Evolutionary conservation across 2,888 invertebrate species (phyloP), one percentile per base, ranked within the genome.

Genomic region (Lottia scabra): DNA sequence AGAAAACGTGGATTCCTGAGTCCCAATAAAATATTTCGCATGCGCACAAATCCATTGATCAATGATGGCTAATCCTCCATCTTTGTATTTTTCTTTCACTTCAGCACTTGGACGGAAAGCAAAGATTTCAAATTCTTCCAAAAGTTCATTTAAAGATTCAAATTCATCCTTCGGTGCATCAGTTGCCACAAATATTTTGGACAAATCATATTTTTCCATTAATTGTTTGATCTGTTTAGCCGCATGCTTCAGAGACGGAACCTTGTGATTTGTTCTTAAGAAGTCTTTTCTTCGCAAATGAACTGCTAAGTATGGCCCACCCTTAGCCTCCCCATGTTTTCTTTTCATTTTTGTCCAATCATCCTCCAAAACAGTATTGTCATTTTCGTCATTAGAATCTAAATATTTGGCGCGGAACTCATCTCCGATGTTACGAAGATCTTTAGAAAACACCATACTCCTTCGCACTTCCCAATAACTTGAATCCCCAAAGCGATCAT

Each of bases 1-100:
- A 0, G 98, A 94, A 90, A 98, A 99, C 0, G 99, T 99, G 74
- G 99, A 99, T 82, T 97, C 96, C 87, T 94, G 93, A 0, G 96
- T 97, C 13, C 99, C 99, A 56, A 97, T 92, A 86, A 98, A 98
- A 87, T 93, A 93, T 79, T 93, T 92, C 0, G 96, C 94, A 89
- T 94, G 93, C 0, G 98, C 94, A 90, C 97, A 96, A 80, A 99
- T 95, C 84, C 98, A 95, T 91, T 99, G 98, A 87, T 99, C 98
- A 67, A 98, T 93, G 71, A 98, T 95, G 0, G 98, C 97, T 30
- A 95, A 87, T 1, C 95, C 96, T 1, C 98, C 98, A 87, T 97
- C 96, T 87, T 92, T 92, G 79, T 91, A 93, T 72, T 83, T 79
- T 16, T 81, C 63, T 19, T 84, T 74, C 10, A 83, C 72, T 48